phyloP scores from a whole-genome alignment of 1,140 invertebrate genomes.

The Rhynchophorus ferrugineus region DNA sequence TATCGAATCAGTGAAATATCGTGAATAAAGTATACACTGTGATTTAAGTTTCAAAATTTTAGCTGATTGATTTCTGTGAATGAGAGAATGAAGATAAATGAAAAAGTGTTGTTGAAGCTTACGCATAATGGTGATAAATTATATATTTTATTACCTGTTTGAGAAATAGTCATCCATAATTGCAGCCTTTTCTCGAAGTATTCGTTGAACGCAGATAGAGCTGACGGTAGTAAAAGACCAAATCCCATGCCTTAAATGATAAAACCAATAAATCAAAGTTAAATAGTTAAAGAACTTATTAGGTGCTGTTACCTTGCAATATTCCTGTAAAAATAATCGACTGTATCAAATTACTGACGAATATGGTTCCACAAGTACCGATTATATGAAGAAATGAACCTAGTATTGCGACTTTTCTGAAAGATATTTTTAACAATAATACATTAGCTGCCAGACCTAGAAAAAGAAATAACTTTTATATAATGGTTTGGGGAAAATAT shows the following conservation, averaged over 20 bases:
- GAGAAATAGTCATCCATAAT: constrained; percentile 9
- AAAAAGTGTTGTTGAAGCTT: too few species aligned
- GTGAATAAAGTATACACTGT: too few species aligned
- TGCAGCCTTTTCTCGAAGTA: constrained; percentile 10
- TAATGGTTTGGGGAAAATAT: too few species aligned
- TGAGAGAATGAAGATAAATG: too few species aligned
- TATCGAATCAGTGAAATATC: too few species aligned
- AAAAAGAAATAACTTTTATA: background rate
- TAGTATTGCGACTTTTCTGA: constrained; percentile 11
- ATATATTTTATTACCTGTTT: too few species aligned
- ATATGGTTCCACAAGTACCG: constrained; percentile 3
- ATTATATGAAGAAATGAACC: constrained; percentile 6
- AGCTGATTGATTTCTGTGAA: too few species aligned
- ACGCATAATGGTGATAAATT: too few species aligned
- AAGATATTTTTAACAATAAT: constrained; percentile 5
- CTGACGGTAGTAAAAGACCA: constrained; percentile 5
- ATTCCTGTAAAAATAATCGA: constrained; percentile 7
- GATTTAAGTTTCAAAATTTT: too few species aligned
- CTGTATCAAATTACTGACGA: constrained; percentile 1
- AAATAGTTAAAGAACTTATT: background rate
- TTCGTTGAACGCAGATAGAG: constrained; percentile 5
- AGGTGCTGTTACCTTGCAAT: constrained; percentile 7
- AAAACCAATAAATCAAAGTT: background rate
- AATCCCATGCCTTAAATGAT: constrained; percentile 10
- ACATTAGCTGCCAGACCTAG: constrained; percentile 9